Conservation (phyloP, 2,888 invertebrate species). For the Latrodectus hesperus region DNA sequence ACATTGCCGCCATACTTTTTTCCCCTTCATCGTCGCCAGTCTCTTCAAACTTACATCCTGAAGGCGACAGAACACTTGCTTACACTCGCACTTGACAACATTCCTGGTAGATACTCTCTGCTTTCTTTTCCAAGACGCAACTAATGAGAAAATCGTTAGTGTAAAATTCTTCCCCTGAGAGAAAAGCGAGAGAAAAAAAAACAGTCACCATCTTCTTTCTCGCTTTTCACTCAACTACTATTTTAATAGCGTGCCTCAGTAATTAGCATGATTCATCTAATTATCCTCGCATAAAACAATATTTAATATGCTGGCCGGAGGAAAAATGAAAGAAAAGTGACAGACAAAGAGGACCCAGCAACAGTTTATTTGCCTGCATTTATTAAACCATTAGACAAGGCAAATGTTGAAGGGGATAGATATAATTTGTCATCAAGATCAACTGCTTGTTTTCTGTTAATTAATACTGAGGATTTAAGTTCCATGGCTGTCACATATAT, state of each 20-base stretch:
- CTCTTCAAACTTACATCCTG: not conserved
- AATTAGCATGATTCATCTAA: not conserved
- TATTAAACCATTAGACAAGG: too few relatives aligned
- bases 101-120: not conserved
- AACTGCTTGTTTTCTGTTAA: too few relatives aligned
- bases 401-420: too few relatives aligned
- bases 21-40: not conserved
- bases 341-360: not conserved
- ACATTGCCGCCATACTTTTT: too few relatives aligned
- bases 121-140: conserved; percentile 10
- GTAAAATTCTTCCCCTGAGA: conserved; percentile 14
- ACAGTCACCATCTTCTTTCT: too few relatives aligned
- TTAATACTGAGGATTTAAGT: too few relatives aligned
- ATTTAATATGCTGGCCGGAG: not conserved
- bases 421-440: too few relatives aligned
- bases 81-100: conserved; percentile 22
- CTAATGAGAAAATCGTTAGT: conserved; percentile 58
- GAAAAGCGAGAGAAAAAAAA: too few relatives aligned
- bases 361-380: not conserved
- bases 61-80: conserved; percentile 47
- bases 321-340: not conserved
- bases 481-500: too few relatives aligned
- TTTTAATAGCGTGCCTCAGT: not conserved
- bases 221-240: not conserved
- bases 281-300: not conserved